phyloP scores from a whole-genome alignment of 2,113 vertebrate genomes.

The Gnathonemus longibarbis region DNA sequence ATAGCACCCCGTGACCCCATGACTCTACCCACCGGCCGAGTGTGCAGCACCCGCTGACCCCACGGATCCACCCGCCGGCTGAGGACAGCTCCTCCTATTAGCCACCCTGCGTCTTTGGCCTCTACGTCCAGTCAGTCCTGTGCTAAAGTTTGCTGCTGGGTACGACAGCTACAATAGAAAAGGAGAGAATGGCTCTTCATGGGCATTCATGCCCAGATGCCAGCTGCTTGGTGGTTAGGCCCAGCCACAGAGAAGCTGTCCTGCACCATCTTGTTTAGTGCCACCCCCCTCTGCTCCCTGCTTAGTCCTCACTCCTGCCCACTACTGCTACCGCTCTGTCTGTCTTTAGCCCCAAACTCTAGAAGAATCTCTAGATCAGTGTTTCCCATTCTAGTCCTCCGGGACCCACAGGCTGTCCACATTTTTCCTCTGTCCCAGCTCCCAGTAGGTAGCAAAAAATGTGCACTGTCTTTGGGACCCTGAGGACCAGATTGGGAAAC shows the following conservation, averaged over 20 bases:
- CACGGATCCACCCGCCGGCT: background rate
- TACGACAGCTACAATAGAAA: background rate
- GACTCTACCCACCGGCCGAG: background rate
- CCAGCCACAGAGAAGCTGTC: conserved; percentile 26
- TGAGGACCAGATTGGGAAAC: background rate
- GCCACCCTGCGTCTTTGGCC: background rate
- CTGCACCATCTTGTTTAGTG: background rate
- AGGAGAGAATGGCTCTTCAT: conserved; percentile 48
- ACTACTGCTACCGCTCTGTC: background rate
- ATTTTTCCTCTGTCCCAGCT: background rate
- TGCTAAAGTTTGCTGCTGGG: background rate
- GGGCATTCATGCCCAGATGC: conserved; percentile 54
- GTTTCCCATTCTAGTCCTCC: background rate
- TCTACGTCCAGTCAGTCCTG: background rate
- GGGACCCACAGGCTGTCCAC: background rate
- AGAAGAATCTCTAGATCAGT: background rate
- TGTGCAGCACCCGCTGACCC: fast-evolving
- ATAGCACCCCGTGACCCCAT: background rate
- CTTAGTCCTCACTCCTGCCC: background rate
- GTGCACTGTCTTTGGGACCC: background rate
- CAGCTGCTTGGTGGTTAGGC: conserved; percentile 66
- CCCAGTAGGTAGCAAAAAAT: background rate
- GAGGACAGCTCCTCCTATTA: background rate
- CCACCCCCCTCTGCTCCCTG: background rate
- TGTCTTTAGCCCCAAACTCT: background rate